phyloP scores from a whole-genome alignment of 1,140 invertebrate species.

The Zaprionus ornatus region DNA sequence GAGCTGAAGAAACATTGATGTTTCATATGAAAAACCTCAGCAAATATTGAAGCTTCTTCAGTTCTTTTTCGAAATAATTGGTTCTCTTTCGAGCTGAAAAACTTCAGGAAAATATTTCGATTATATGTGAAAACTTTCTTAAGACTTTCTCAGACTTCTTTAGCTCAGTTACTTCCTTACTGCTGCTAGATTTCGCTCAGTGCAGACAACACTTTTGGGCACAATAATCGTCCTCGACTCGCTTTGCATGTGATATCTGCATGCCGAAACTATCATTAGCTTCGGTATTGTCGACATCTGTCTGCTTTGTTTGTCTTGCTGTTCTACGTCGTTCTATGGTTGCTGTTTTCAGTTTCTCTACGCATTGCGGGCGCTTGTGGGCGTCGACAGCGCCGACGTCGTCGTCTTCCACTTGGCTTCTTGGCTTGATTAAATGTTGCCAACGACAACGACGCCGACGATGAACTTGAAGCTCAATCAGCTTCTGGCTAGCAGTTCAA shows the following conservation, averaged over 20 bases:
- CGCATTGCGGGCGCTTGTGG: constrained; percentile 7
- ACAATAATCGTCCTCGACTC: not conserved
- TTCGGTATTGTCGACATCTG: constrained; percentile 4
- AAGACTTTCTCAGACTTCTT: not conserved
- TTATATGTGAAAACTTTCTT: not conserved
- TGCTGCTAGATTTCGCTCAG: not conserved
- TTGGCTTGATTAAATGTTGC: constrained; percentile 79
- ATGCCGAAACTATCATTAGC: constrained; percentile 68
- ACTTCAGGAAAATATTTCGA: not conserved
- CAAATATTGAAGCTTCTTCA: too few species aligned
- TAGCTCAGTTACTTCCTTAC: not conserved
- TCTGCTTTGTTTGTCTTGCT: constrained; percentile 57
- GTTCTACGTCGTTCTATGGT: not conserved
- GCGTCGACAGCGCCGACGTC: constrained; percentile 28
- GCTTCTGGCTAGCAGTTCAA: constrained; percentile 50
- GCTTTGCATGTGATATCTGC: constrained; percentile 28
- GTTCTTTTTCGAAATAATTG: not conserved
- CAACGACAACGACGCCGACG: constrained; percentile 56
- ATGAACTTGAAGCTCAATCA: constrained; percentile 62
- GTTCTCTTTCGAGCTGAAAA: not conserved
- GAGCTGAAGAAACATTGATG: too few species aligned
- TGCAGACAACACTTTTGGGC: not conserved
- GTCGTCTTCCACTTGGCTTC: constrained; percentile 77
- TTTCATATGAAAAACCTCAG: too few species aligned
- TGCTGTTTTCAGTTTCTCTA: constrained; percentile 14